Evolutionary conservation across 2,113 vertebrate species (phyloP).

Genomic region (Micronycteris hirsuta): DNA sequence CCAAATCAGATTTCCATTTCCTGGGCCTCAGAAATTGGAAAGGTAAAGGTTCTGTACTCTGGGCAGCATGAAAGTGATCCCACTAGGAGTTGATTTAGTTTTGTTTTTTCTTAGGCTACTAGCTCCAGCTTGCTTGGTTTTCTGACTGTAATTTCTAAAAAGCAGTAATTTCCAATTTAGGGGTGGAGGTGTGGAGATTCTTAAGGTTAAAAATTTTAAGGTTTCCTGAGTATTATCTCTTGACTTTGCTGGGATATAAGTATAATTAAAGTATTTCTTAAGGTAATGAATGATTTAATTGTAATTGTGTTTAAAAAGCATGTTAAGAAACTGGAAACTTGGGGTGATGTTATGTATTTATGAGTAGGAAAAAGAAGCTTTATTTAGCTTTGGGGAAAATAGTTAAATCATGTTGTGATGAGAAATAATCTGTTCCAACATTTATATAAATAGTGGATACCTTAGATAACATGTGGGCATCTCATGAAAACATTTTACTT

Average conservation of each 20-base stretch:
- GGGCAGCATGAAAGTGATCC: background rate
- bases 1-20: constrained; percentile 98
- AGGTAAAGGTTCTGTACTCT: constrained; percentile 81
- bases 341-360: background rate
- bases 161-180: background rate
- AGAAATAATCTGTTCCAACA: background rate
- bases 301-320: background rate
- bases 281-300: background rate
- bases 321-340: constrained; percentile 22
- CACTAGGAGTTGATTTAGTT: background rate
- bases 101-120: background rate
- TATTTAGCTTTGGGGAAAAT: background rate
- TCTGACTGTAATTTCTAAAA: background rate
- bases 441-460: background rate
- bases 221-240: constrained; percentile 1
- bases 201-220: background rate
- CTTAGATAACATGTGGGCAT: background rate
- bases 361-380: background rate
- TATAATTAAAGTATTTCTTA: constrained; percentile 5
- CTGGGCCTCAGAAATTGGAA: constrained; percentile 97
- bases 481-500: background rate
- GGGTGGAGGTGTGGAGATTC: background rate
- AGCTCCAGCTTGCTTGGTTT: background rate
- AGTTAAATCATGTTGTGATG: background rate
- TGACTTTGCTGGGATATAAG: background rate